These are phyloP conservation scores for Julus scandinavius DNA, from an alignment of 2,888 invertebrate species.

Conservation along the genomic window DNA sequence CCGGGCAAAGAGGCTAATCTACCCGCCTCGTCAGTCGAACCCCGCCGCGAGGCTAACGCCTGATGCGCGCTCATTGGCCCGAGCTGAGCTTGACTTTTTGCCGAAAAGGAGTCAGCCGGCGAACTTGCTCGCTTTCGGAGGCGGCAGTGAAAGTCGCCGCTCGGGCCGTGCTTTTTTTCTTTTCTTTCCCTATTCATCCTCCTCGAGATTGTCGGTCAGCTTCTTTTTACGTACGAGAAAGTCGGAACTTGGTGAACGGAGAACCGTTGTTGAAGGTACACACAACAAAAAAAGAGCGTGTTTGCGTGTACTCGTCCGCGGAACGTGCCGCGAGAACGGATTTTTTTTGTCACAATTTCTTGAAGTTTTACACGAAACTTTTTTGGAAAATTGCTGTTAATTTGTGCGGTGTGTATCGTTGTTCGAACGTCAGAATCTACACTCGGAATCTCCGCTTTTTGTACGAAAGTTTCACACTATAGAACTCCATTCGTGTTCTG, in stretches of 20 bases:
- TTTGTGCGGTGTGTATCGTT: too few species aligned
- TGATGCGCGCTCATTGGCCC: background rate
- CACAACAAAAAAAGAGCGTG: background rate
- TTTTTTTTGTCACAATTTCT: background rate
- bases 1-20: background rate
- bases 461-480: too few species aligned
- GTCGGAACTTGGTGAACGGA: too few species aligned
- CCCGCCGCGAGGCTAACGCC: background rate
- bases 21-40: too few species aligned
- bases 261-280: background rate
- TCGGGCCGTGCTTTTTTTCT: background rate
- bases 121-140: slow-evolving; percentile 1
- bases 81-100: slow-evolving; percentile 4
- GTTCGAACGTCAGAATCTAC: too few species aligned
- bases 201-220: background rate
- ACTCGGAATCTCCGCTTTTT: too few species aligned
- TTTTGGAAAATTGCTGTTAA: too few species aligned
- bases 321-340: background rate
- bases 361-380: background rate
- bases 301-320: background rate
- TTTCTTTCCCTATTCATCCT: background rate
- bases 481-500: too few species aligned
- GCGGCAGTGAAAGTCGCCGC: slow-evolving; percentile 23
- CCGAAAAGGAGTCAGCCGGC: slow-evolving; percentile 18
- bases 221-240: background rate